These are phyloP conservation scores for pig (Sus scrofa) DNA, from an alignment of 2,113 vertebrate genomes.

Conservation along the genomic window T2T-Sscrofa CM000824.6:39347001-39347500, in stretches of 20 bases:
- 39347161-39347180: background rate
- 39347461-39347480: background rate
- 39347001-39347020: background rate
- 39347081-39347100: background rate
- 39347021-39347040: background rate
- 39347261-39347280: background rate
- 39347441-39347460: background rate
- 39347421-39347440: background rate
- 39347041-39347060: background rate
- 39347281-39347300: background rate
- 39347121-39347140: background rate
- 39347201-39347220: background rate
- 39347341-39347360: background rate
- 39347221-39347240: background rate
- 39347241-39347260: background rate
- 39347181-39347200: background rate
- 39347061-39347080: background rate
- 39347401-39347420: background rate
- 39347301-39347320: background rate
- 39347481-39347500: background rate
- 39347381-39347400: background rate
- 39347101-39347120: background rate
- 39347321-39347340: conserved; percentile 2
- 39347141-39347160: background rate
- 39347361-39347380: conserved; percentile 18